Percentiles rank a stretch among this genome's conserved stretches.
Evolutionary conservation across 2,113 vertebrate genomes (phyloP).

Genomic region (Alectura lathami): DNA sequence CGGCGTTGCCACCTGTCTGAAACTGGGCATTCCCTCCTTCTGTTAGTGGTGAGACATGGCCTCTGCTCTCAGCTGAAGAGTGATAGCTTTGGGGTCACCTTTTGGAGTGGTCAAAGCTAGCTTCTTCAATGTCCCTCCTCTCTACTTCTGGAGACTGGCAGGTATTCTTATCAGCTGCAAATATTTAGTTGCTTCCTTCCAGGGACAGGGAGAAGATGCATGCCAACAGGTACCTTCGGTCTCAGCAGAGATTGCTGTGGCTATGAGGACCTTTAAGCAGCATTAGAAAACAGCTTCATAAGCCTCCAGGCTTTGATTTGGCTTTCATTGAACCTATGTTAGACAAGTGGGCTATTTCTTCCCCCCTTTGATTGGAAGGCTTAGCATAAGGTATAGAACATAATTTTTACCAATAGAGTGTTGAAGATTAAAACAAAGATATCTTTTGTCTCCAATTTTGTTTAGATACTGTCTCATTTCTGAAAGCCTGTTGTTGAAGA

Average conservation of each 20-base stretch:
- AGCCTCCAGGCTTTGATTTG: not conserved
- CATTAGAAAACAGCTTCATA: not conserved
- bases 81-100: not conserved
- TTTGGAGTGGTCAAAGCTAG: not conserved
- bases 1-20: not conserved
- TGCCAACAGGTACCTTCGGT: not conserved
- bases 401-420: not conserved
- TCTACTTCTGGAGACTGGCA: not conserved
- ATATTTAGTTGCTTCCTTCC: not conserved
- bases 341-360: not conserved
- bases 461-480: not conserved
- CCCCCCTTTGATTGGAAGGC: not conserved
- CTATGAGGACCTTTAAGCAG: not conserved
- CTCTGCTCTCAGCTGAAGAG: not conserved
- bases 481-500: not conserved
- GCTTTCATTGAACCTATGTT: not conserved
- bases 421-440: not conserved
- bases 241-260: not conserved
- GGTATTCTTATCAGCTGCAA: not conserved
- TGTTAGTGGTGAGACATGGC: not conserved
- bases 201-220: not conserved
- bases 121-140: not conserved
- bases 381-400: not conserved
- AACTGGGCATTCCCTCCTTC: not conserved
- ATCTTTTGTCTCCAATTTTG: not conserved